A percentile compares a stretch with the other conserved stretches of the same genome.
Evolutionary conservation across 2,888 invertebrate genomes (phyloP).

Genomic region (Gastracanthus pulcherrimus): DNA sequence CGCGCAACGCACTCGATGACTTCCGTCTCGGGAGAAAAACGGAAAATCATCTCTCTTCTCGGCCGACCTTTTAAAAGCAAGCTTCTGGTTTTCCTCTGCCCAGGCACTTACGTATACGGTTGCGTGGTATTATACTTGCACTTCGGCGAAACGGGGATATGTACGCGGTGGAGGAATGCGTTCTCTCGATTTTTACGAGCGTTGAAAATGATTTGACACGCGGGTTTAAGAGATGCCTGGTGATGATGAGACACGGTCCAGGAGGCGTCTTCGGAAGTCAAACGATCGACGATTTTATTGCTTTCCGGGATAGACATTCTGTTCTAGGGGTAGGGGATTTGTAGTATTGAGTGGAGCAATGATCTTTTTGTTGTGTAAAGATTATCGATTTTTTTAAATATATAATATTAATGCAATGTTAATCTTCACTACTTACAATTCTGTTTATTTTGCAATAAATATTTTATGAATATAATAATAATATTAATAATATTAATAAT

Average conservation of each 20-base stretch:
- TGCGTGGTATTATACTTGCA: not conserved
- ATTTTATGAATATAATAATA: too few species aligned
- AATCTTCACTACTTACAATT: too few species aligned
- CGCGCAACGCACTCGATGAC: slow-evolving; percentile 48
- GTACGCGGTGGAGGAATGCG: not conserved
- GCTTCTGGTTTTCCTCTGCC: slow-evolving; percentile 51
- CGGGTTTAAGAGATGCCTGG: too few species aligned
- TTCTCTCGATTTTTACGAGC: not conserved
- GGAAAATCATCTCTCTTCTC: slow-evolving; percentile 47
- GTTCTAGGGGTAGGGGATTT: not conserved
- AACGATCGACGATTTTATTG: not conserved
- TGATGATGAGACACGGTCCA: too few species aligned
- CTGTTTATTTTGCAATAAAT: too few species aligned
- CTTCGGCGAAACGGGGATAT: not conserved
- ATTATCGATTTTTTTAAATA: too few species aligned
- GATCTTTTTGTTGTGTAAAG: too few species aligned
- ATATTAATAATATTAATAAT: too few species aligned
- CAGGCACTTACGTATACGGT: not conserved
- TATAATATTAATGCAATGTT: too few species aligned
- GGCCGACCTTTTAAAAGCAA: slow-evolving; percentile 44
- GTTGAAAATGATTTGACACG: not conserved
- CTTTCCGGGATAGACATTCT: not conserved
- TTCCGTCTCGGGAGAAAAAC: slow-evolving; percentile 48
- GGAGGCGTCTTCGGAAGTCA: not conserved
- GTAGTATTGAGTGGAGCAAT: not conserved